Base-by-base conservation (phyloP, 2,113 vertebrate species). In the Strix aluco region DNA sequence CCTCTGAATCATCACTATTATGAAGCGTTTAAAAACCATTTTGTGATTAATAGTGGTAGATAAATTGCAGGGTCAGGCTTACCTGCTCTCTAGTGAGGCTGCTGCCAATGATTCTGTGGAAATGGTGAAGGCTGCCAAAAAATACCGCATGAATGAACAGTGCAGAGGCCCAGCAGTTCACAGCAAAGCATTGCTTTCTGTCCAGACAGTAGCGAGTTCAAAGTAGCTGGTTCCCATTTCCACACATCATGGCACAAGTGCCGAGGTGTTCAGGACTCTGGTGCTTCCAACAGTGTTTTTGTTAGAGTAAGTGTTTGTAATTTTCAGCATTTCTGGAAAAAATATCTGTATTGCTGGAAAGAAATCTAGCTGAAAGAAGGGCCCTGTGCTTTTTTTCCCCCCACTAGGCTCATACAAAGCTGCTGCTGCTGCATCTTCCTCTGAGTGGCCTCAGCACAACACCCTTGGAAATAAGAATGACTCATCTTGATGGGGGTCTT, bases 401-500 rank as follows among this genome's bases (percentile, higher is more conserved):
- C 72, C 18, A 16, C 69, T 49, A 92, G 70, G 58, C 62, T 95
- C 88, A 95, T 86, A 57, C 49, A 78, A 65, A 88, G 79, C 82
- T 94, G 78, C 74, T 94, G 69, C 75, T 91, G 69, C 47, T 78
- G 94, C 83, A 83, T 92, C 67, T 91, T 90, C 94, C 90, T 97
- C 92, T 94, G 47, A 87, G 54, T 40, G 55, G 91, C 92, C 89
- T 97, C 91, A 92, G 85, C 92, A 74, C 61, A 91, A 65, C 77
- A 73, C 92, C 88, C 86, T 92, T 97, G 89, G 86, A 84, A 94
- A 74, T 61, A 71, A 91, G 25, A 95, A 93, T 98, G 96, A 98
- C 91, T 98, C 96, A 97, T 97, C 93, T 52, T 93, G 71, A 91
- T 96, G 93, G 95, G 94, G 96, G 96, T 97, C 94, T 97, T 97